Conservation (phyloP, 2,797 vertebrate genomes). For the Poecilia gillii region DNA sequence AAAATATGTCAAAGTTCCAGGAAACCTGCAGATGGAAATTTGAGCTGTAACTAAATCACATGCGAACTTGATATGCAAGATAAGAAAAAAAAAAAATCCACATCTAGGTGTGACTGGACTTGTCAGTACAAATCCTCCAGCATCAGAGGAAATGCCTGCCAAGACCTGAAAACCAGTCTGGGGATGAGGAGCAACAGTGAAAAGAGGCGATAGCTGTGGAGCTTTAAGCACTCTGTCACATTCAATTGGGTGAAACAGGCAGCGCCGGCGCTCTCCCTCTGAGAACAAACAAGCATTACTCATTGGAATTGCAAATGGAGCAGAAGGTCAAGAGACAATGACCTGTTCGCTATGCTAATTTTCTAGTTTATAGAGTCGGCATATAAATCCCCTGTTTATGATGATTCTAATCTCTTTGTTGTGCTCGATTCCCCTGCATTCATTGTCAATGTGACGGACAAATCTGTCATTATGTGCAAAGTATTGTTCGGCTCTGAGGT, state of each 20-base stretch:
- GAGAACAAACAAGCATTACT: conserved; percentile 71
- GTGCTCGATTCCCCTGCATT: conserved; percentile 60
- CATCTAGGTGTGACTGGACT: conserved; percentile 16
- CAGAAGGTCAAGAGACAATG: conserved; percentile 77
- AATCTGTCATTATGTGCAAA: conserved; percentile 54
- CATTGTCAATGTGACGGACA: conserved; percentile 59
- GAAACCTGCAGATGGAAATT: background rate
- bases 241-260: conserved; percentile 57
- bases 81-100: background rate
- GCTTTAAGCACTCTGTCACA: conserved; percentile 58
- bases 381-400: conserved; percentile 82
- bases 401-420: conserved; percentile 71
- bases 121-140: conserved; percentile 27
- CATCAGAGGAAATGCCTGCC: conserved; percentile 27
- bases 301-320: conserved; percentile 82
- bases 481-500: conserved; percentile 36
- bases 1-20: background rate
- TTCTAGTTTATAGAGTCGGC: conserved; percentile 71
- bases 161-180: conserved; percentile 26
- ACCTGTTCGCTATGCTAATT: conserved; percentile 76
- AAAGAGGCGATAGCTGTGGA: conserved; percentile 40
- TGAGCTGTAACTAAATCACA: conserved; percentile 8
- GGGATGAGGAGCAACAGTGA: conserved; percentile 52
- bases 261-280: conserved; percentile 39
- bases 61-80: conserved; percentile 5